Conservation (phyloP, 1,140 invertebrate genomes). For the Nymphalis io region DNA sequence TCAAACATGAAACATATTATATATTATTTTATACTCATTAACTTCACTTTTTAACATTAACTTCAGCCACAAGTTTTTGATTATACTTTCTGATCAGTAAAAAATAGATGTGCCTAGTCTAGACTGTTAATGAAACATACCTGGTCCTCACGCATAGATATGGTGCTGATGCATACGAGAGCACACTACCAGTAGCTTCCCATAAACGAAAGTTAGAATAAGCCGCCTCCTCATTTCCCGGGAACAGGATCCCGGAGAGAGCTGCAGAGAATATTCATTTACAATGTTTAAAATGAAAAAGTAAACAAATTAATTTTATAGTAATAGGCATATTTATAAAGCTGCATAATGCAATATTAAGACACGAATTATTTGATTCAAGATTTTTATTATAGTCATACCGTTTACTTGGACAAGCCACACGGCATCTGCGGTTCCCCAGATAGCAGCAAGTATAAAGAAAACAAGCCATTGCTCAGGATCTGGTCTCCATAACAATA, state of each 20-base stretch:
- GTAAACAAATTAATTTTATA: neutral
- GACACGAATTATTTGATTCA: too few species aligned
- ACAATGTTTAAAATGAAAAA: too few species aligned
- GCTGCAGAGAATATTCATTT: constrained; percentile 78
- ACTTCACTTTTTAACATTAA: too few species aligned
- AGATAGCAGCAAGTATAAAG: constrained; percentile 92
- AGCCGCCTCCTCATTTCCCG: constrained; percentile 92
- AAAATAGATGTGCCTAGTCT: too few species aligned
- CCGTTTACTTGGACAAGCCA: constrained; percentile 98
- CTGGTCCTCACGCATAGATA: constrained; percentile 86
- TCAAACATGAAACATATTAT: too few species aligned
- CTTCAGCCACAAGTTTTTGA: too few species aligned
- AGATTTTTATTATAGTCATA: constrained; percentile 73
- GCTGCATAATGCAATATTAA: too few species aligned
- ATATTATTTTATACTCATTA: too few species aligned
- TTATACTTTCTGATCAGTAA: too few species aligned
- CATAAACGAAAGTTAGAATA: constrained; percentile 96
- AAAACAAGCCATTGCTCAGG: constrained; percentile 87
- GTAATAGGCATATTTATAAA: too few species aligned
- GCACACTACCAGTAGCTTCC: constrained; percentile 94
- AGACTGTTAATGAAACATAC: constrained; percentile 33
- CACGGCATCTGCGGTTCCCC: constrained; percentile 95
- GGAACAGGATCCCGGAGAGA: constrained; percentile 93
- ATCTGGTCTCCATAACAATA: constrained; percentile 89
- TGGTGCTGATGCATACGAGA: constrained; percentile 90